Conservation (phyloP, 2,113 vertebrate species). For the Calyptomena viridis region DNA sequence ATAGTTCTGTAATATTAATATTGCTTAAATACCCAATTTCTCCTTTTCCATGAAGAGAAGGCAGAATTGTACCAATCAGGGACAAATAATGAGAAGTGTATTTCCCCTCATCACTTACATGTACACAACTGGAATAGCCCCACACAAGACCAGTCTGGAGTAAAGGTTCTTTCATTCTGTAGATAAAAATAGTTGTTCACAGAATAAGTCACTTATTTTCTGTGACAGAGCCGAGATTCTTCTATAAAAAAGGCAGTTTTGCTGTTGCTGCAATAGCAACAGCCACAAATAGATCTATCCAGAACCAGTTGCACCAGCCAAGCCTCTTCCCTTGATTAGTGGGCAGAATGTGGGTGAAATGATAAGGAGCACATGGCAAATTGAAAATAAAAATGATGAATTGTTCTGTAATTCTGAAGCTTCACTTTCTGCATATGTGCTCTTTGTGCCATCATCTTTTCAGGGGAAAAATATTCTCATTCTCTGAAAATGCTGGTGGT, state of each 20-base stretch:
- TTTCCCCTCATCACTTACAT: not conserved
- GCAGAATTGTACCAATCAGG: not conserved
- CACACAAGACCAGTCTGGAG: not conserved
- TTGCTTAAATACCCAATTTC: not conserved
- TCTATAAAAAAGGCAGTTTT: not conserved
- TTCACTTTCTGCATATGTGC: not conserved
- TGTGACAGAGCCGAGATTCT: constrained; percentile 34
- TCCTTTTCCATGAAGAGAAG: not conserved
- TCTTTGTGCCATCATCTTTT: not conserved
- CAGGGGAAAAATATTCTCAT: not conserved
- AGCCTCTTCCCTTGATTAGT: constrained; percentile 23
- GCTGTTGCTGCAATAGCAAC: constrained; percentile 23
- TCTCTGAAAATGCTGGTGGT: constrained; percentile 18
- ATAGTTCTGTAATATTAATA: not conserved
- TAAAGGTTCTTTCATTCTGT: not conserved
- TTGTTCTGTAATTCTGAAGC: not conserved
- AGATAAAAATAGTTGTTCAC: constrained; percentile 34
- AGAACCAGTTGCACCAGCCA: constrained; percentile 34
- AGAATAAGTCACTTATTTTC: not conserved
- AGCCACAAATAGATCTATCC: constrained; percentile 17
- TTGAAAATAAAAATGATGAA: constrained; percentile 11
- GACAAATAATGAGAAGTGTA: not conserved
- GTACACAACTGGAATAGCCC: not conserved
- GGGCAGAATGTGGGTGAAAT: constrained; percentile 53
- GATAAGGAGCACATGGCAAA: constrained; percentile 14